Evolutionary conservation across 2,113 vertebrate genomes (phyloP).

Genomic region (Polyodon spathula): DNA sequence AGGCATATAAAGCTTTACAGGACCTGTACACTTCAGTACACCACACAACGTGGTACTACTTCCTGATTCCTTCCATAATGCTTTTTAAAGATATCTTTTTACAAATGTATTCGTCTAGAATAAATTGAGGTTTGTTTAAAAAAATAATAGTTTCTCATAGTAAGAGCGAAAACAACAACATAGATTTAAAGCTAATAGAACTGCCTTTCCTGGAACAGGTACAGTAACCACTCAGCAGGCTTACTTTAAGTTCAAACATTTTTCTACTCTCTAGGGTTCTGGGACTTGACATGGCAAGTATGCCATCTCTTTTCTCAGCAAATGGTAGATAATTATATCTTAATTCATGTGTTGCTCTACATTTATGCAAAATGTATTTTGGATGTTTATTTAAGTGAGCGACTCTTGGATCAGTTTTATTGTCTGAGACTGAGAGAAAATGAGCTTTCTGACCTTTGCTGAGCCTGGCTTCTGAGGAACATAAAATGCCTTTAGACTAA

Average conservation of each 20-base stretch:
- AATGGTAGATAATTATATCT: slow-evolving; percentile 40
- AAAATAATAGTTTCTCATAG: no score
- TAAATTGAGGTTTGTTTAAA: no score
- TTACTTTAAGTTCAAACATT: slow-evolving; percentile 4
- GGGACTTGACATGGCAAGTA: slow-evolving; percentile 38
- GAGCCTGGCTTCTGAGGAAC: slow-evolving; percentile 11
- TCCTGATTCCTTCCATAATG: no score
- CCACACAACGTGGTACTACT: no score
- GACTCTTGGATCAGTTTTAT: slow-evolving; percentile 17
- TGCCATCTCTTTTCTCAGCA: slow-evolving; percentile 29
- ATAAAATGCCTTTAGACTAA: slow-evolving; percentile 21
- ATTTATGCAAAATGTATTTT: slow-evolving; percentile 38
- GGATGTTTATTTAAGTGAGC: slow-evolving; percentile 26
- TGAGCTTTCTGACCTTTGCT: slow-evolving; percentile 40
- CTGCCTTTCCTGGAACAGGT: not conserved
- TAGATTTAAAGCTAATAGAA: not conserved
- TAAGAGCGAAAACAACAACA: slow-evolving; percentile 4
- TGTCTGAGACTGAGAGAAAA: slow-evolving; percentile 30
- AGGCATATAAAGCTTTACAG: no score
- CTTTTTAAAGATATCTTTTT: no score
- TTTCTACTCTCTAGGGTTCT: slow-evolving; percentile 26
- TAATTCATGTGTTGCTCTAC: slow-evolving; percentile 32
- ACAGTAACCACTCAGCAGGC: not conserved
- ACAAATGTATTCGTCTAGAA: no score
- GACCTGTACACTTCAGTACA: no score